Evolutionary conservation across 2,888 invertebrate genomes (phyloP).

Genomic region (Coremacera marginata): DNA sequence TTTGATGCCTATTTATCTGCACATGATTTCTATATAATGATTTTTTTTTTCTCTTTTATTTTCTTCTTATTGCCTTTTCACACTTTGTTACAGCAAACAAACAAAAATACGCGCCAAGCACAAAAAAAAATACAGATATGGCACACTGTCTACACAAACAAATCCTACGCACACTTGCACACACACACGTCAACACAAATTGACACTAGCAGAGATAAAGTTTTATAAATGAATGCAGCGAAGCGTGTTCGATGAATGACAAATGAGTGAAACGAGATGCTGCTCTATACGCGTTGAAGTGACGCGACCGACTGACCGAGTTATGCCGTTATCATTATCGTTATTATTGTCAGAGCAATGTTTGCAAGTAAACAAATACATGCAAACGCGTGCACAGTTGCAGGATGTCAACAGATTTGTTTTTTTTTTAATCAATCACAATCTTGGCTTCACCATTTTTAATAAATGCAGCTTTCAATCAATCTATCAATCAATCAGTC

Average conservation of each 20-base stretch:
- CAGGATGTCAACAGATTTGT: background rate
- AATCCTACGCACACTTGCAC: background rate
- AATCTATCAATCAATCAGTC: conserved; percentile 22
- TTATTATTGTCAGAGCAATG: conserved; percentile 13
- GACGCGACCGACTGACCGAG: conserved; percentile 52
- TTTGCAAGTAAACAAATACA: background rate
- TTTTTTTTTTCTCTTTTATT: background rate
- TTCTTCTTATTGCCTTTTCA: background rate
- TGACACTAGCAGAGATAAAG: background rate
- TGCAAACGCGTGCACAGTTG: background rate
- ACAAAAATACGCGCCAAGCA: background rate
- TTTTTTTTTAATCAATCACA: conserved; percentile 31
- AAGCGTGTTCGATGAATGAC: conserved; percentile 14
- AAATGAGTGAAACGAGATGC: background rate
- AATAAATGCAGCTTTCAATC: conserved; percentile 13
- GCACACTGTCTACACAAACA: background rate
- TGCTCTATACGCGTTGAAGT: background rate
- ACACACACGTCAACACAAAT: background rate
- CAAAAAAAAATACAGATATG: background rate
- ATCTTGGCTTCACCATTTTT: background rate
- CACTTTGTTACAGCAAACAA: background rate
- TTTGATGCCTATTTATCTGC: background rate
- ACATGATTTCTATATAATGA: no score
- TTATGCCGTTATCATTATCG: conserved; percentile 49
- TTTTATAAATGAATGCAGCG: conserved; percentile 1